phyloP scores from a whole-genome alignment of 1,140 invertebrate genomes.

The Musca domestica region DNA sequence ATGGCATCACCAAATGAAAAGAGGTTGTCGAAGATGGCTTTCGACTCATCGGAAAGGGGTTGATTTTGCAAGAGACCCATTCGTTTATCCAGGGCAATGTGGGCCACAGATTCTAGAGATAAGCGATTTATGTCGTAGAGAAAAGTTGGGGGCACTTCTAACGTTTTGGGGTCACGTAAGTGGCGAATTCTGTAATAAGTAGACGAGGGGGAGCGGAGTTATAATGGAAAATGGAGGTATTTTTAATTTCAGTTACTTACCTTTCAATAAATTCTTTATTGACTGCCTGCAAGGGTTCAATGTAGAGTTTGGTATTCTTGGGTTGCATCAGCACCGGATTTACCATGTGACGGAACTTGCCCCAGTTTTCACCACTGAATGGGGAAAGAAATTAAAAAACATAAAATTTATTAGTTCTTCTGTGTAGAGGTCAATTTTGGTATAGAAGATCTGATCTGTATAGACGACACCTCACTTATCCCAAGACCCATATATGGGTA shows the following conservation, averaged over 20 bases:
- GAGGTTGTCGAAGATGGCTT: slow-evolving; percentile 62
- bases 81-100: slow-evolving; percentile 66
- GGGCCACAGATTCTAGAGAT: slow-evolving; percentile 67
- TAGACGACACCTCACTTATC: too few species aligned
- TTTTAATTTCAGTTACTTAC: too few species aligned
- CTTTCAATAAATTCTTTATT: slow-evolving; percentile 44
- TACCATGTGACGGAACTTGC: slow-evolving; percentile 42
- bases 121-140: slow-evolving; percentile 66
- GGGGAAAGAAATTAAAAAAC: too few species aligned
- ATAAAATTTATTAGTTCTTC: too few species aligned
- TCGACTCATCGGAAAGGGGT: slow-evolving; percentile 55
- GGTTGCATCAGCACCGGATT: slow-evolving; percentile 57
- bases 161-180: slow-evolving; percentile 56
- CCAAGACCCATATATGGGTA: too few species aligned
- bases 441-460: too few species aligned
- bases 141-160: slow-evolving; percentile 61
- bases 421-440: too few species aligned
- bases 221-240: too few species aligned
- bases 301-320: slow-evolving; percentile 56
- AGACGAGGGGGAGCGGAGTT: too few species aligned
- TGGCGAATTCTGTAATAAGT: slow-evolving; percentile 50
- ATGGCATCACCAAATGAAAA: slow-evolving; percentile 63
- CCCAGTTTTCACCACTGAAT: slow-evolving; percentile 36
- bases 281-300: slow-evolving; percentile 52
- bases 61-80: slow-evolving; percentile 56